Base-by-base conservation (phyloP, 92 coral and sea anemone genomes). In the Porites evermanni region DNA sequence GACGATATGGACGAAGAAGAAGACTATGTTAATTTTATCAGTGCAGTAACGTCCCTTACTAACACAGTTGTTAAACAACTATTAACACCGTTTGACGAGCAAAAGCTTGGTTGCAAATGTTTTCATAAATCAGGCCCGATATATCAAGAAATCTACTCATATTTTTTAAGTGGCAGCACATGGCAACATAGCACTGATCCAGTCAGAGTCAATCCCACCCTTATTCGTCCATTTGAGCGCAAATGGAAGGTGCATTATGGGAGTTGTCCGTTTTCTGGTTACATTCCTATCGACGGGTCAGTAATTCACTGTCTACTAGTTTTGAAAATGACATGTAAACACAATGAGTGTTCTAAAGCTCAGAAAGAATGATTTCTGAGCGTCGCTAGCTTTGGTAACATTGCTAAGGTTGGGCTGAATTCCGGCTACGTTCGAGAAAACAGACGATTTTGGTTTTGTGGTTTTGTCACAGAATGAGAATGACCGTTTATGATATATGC, bases 201-300 rank as follows among this genome's bases (percentile, higher is more conserved):
- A 3, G 65, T 38, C 47, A 38, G 65, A 74, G 79, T 83, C 23
- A 83, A 83, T 38, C 87, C 80, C 20, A 83, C 87, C 18, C 79
- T 83, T 4, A 52, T 83, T 51, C 64, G 80, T 63, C 92, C 92
- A 21, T 84, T 84, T 84, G 86, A 58, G 38, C 92, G 67, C 76
- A 79, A 84, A 19, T 89, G 92, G 89, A 89, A 66, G 64, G 85
- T 89, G 2, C 84, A 89, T 61, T 79, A 84, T 56, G 76, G 72
- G 60, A 58, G 85, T 24, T 83, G 92, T 21, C 86, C 92, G 9
- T 89, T 84, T 79, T 64, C 72, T 17, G 86, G 92, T 7, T 84
- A 84, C 79, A 70, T 71, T 21, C 86, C 92, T 12, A 21, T 84
- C 52, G 53, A 51, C 14, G 79, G 86, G 92, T 89, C 50, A 64